Base-by-base conservation (phyloP, 2,113 vertebrate species). In the Anolis sagrei region DNA sequence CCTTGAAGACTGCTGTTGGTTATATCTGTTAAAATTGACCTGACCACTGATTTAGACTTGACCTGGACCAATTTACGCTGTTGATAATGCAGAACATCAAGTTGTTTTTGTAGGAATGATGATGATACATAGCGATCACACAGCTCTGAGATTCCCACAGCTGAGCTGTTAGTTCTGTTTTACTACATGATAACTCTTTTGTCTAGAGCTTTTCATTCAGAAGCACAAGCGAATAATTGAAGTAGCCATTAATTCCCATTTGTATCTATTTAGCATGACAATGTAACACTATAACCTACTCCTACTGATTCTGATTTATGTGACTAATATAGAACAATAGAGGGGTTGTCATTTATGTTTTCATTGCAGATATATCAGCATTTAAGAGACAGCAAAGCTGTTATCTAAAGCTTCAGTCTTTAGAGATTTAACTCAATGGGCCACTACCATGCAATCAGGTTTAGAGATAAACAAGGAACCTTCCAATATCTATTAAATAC, bases 351-450 rank as follows among this genome's bases (percentile, higher is more conserved):
- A 51, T 87, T 78, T 74, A 34, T 54, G 64, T 0, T 2, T 90
- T 82, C 84, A 1, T 70, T 70, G 85, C 49, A 85, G 91, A 91
- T 78, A 51, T 49, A 64, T 29, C 10, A 76, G 81, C 18, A 72
- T 79, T 92, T 70, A 79, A 58, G 39, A 84, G 82, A 6, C 86
- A 1, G 5, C 81, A 79, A 86, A 88, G 61, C 34, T 87, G 3
- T 86, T 10, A 90, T 86, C 84, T 64, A 62, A 79, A 83, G 77
- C 79, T 32, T 51, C 61, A 54, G 8, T 48, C 44, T 61, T 66
- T 49, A 19, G 29, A 68, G 10, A 77, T 69, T 77, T 84, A 84
- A 61, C 4, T 34, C 74, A 69, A 19, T 36, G 32, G 62, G 14
- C 25, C 14, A 13, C 7, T 84, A 62, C 32, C 75, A 90, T 73